Percentiles rank a stretch among this genome's conserved stretches.
Conservation (phyloP, 2,888 invertebrate genomes). For the Caenorhabditis afra region DNA sequence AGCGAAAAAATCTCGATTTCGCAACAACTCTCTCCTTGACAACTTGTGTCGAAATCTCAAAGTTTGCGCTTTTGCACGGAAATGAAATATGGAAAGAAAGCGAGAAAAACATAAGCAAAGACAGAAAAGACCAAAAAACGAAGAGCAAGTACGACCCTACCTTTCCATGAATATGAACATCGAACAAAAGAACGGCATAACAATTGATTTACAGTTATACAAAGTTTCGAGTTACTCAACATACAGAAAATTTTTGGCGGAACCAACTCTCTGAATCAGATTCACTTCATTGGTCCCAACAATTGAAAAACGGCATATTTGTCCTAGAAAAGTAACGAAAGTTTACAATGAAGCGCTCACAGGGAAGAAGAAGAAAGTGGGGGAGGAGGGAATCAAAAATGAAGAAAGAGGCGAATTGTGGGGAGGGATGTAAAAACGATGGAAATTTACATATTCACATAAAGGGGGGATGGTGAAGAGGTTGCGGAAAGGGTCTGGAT, state of each 20-base stretch:
- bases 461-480: neutral
- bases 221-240: conserved; percentile 52
- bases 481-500: conserved; percentile 49
- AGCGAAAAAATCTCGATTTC: neutral
- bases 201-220: conserved; percentile 64
- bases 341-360: conserved; percentile 56
- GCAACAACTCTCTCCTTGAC: neutral
- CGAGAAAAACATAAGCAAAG: conserved; percentile 16
- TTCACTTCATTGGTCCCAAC: conserved; percentile 8
- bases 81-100: neutral
- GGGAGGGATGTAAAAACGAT: conserved; percentile 37
- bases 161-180: conserved; percentile 57
- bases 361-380: conserved; percentile 29
- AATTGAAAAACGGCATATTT: conserved; percentile 29
- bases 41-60: neutral
- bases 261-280: conserved; percentile 7
- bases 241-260: conserved; percentile 48
- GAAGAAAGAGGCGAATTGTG: too few relatives aligned
- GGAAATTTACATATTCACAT: conserved; percentile 64
- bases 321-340: conserved; percentile 51
- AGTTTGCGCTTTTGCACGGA: neutral
- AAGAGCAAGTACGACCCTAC: conserved; percentile 59
- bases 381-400: conserved; percentile 14
- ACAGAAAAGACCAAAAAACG: conserved; percentile 19
- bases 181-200: conserved; percentile 51